These are phyloP conservation scores for Hassar affinis DNA, from an alignment of 2,113 vertebrate genomes.

Conservation along the genomic window DNA sequence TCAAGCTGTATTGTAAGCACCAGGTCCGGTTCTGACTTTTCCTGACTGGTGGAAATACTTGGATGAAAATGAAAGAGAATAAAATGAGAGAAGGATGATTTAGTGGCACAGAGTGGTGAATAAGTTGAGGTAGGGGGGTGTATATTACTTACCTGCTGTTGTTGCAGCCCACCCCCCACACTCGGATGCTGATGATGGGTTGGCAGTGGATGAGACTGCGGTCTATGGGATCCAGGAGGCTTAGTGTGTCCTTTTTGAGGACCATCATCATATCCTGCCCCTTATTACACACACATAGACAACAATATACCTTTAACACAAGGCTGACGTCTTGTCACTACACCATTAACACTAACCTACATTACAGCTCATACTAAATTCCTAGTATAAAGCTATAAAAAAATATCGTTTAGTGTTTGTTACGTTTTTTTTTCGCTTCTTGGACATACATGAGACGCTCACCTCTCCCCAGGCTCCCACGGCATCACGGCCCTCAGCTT, in stretches of 20 bases:
- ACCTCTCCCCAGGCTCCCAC: slow-evolving; percentile 82
- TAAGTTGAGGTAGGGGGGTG: neutral
- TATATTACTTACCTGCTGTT: slow-evolving; percentile 87
- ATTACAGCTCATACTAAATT: neutral
- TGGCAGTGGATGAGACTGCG: slow-evolving; percentile 87
- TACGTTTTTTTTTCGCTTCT: too few relatives aligned
- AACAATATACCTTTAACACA: neutral
- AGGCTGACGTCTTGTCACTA: too few relatives aligned
- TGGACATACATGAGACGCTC: slow-evolving; percentile 51
- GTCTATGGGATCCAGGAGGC: slow-evolving; percentile 87
- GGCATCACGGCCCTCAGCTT: slow-evolving; percentile 71
- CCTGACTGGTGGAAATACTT: neutral
- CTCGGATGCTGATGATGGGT: slow-evolving; percentile 92
- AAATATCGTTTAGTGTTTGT: neutral
- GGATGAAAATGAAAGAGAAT: neutral
- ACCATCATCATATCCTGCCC: slow-evolving; percentile 94
- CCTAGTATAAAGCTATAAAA: neutral
- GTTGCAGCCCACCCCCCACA: slow-evolving; percentile 97
- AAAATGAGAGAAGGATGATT: neutral
- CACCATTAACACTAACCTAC: too few relatives aligned
- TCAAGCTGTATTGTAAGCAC: neutral
- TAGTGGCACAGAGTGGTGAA: neutral
- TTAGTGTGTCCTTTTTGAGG: slow-evolving; percentile 92
- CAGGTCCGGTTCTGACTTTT: neutral
- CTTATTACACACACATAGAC: slow-evolving; percentile 66